phyloP scores from a whole-genome alignment of 2,113 vertebrate species.

The Pterophyllum scalare region DNA sequence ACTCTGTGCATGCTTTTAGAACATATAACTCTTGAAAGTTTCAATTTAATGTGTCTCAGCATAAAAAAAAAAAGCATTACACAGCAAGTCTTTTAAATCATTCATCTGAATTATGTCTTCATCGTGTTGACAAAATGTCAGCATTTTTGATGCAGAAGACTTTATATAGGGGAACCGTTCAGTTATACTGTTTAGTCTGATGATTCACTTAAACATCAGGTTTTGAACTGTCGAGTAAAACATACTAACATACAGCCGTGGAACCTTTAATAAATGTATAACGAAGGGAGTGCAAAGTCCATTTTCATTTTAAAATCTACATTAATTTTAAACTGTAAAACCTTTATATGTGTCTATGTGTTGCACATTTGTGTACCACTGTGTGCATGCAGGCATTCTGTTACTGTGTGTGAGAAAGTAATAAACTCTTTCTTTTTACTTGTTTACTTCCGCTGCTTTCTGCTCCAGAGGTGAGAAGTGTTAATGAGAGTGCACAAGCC shows the following conservation, averaged over 20 bases:
- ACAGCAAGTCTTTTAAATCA: background rate
- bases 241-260: background rate
- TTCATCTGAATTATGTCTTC: background rate
- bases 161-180: background rate
- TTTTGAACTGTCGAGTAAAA: background rate
- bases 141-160: background rate
- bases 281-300: background rate
- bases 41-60: background rate
- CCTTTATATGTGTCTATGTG: background rate
- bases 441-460: conserved; percentile 57
- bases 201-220: background rate
- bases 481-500: conserved; percentile 68
- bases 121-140: background rate
- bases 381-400: background rate
- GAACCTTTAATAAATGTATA: background rate
- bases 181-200: background rate
- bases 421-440: conserved; percentile 23
- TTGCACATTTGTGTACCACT: background rate
- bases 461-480: conserved; percentile 69
- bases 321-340: background rate
- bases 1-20: background rate
- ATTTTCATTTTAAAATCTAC: background rate
- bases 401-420: conserved; percentile 22
- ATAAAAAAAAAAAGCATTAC: background rate
- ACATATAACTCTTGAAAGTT: background rate